Percentiles rank a stretch among this genome's conserved stretches.
These are phyloP conservation scores for Cerastis rubricosa DNA, from an alignment of 2,888 invertebrate species.

Conservation along the genomic window DNA sequence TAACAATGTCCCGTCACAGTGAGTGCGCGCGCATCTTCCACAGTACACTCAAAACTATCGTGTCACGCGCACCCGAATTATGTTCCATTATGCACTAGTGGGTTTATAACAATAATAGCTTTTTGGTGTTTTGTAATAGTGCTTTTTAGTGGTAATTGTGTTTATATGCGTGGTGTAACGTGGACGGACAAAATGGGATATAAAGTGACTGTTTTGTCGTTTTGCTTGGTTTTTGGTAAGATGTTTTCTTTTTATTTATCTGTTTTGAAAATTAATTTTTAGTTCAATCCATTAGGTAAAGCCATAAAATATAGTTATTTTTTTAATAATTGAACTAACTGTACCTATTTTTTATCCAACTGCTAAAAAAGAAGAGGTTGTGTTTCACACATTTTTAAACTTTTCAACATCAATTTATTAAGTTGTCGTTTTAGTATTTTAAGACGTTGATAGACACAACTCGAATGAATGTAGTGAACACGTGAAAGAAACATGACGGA, in stretches of 20 bases:
- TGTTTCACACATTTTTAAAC: too few relatives aligned
- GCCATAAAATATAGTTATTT: background rate
- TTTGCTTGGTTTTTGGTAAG: constrained; percentile 67
- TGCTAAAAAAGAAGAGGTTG: too few relatives aligned
- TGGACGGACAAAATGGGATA: constrained; percentile 59
- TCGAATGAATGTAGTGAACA: background rate
- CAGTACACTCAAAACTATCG: constrained; percentile 63
- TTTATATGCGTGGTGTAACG: constrained; percentile 5
- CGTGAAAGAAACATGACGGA: background rate
- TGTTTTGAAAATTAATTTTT: background rate
- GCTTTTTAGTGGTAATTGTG: constrained; percentile 41
- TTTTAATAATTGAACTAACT: too few relatives aligned
- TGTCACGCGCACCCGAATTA: constrained; percentile 65
- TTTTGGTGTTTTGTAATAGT: constrained; percentile 24
- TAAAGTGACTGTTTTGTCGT: constrained; percentile 51
- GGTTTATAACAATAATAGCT: constrained; percentile 49
- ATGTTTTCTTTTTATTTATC: constrained; percentile 1
- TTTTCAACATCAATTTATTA: background rate
- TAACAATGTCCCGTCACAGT: constrained; percentile 43
- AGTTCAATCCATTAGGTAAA: background rate
- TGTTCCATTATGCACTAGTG: constrained; percentile 55
- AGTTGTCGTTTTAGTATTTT: background rate
- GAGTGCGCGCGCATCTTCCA: constrained; percentile 63
- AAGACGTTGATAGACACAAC: background rate
- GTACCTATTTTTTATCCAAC: too few relatives aligned